Base-by-base conservation (phyloP, 2,888 invertebrate genomes). In the Hoplodrina ambigua region DNA sequence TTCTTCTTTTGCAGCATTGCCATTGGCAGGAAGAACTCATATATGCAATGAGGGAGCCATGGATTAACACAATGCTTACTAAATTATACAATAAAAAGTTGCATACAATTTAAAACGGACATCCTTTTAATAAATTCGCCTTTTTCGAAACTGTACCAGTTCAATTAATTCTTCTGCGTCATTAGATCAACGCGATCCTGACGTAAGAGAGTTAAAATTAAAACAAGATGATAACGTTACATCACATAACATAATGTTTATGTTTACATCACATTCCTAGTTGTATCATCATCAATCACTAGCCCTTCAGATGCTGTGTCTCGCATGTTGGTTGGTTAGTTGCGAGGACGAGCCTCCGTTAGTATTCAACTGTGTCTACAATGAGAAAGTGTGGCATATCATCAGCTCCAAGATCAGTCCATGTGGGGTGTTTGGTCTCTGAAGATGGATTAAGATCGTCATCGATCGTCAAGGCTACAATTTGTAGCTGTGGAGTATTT, bases 171-270 rank as follows among this genome's bases (percentile, higher is more conserved):
- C 33, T 20, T 60, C 17, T 64, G 25, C 76, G 71, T 76, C 75
- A 71, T 57, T 52, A 52, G 46, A 54, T n/a, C 41, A 75, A 20
- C 46, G 46, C 19, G 25, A 76, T 53, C 1, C 13, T 70, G 70
- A 75, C 76, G 77, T 70, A 37, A 30, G 17, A 50, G 11, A 53
- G 44, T 44, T 75, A 53, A 70, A 63, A 70, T 75, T 75, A 56
- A 60, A 64, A 49, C n/a, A 44, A 53, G 57, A 71, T 61, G 71
- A 57, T 60, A 71, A 53, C 5, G 49, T 75, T 75, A 64, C 71
- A 71, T 64, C 63, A 75, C 13, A 50, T 11, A 19, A 10, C 25
- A 52, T 20, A 59, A 63, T 61, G 17, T 50, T 60, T 19, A 49
- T 70, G n/a, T 70, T 75, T 56, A 59, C 59, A 55, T 59, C 52